Evolutionary conservation across 2,113 vertebrate genomes (phyloP).

Genomic region (Sylvilagus bachmani): DNA sequence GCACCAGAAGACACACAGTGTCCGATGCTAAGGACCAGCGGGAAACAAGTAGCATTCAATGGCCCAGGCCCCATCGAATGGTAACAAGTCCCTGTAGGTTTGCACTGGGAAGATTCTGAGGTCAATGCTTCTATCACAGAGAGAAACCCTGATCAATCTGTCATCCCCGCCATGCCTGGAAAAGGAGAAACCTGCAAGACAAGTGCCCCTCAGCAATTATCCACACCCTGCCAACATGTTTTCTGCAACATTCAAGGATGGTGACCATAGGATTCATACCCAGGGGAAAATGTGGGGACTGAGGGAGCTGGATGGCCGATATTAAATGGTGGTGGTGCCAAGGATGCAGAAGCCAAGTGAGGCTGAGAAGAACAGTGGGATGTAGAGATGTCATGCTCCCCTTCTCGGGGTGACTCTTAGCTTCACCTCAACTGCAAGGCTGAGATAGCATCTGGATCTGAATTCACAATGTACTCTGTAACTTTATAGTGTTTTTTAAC

Average conservation of each 20-base stretch:
- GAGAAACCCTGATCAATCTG: not conserved
- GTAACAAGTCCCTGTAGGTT: not conserved
- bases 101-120: not conserved
- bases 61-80: not conserved
- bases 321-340: no score
- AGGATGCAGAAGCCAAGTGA: no score
- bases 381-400: not conserved
- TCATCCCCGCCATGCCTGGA: fast-evolving
- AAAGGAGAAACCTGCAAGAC: not conserved
- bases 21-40: not conserved
- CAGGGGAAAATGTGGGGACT: fast-evolving
- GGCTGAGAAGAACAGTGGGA: not conserved
- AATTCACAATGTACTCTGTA: not conserved
- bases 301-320: not conserved
- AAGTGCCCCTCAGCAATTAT: fast-evolving
- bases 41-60: not conserved
- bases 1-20: not conserved
- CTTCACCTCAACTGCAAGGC: not conserved
- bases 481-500: not conserved
- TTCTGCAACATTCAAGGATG: not conserved
- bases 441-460: not conserved
- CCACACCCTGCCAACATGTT: not conserved
- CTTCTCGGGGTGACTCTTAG: not conserved
- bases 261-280: not conserved
- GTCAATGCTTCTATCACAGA: not conserved